Base-by-base conservation (phyloP, 2,888 invertebrate genomes). In the Thera obeliscata region DNA sequence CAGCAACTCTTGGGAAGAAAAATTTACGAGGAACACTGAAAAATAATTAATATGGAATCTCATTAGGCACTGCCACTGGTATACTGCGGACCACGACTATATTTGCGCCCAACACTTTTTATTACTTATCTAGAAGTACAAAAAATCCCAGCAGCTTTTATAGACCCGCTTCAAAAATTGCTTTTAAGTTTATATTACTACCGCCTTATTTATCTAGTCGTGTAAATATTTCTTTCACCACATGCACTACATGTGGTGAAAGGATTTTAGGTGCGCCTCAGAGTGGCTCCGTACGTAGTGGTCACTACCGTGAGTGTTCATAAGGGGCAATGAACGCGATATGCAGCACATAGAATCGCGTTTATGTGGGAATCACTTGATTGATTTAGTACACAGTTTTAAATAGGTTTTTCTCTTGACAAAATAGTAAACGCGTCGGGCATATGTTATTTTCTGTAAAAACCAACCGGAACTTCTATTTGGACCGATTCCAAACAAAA, bases 1-100 rank as follows among this genome's bases (percentile, higher is more conserved):
- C 82, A 80, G 84, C 81, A 81, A 80, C 80, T 84, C 84, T 80
- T 78, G 2, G 73, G 69, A 74, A 80, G 81, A 69, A 71, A 85
- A 87, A 86, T 87, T 87, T 84, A 86, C 82, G 84, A 86, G 78
- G 77, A 81, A 83, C 82, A 83, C 81, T 86, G 84, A 84, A 87
- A 87, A 86, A 86, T 87, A 87, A 89, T 88, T 88, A 88, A 85
- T 85, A 87, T 83, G 81, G 81, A 85, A 87, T 86, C 87, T 88
- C 85, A 86, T 87, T 87, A 87, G 75, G 75, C 74, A 52, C 76
- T 78, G 79, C 41, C 33, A 80, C 76, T 52, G 38, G 48, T 55
- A 78, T 75, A 79, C 48, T 59, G 78, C 73, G 75, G 77, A 50
- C 64, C 62, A 61, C 56, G 52, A 41, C 61, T 66, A 43, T 71